A percentile compares a stretch with the other conserved stretches of the same genome.
These are phyloP conservation scores for Trachythela sp. DNA, from an alignment of 64 coral and sea anemone genomes.

Conservation along the genomic window DNA sequence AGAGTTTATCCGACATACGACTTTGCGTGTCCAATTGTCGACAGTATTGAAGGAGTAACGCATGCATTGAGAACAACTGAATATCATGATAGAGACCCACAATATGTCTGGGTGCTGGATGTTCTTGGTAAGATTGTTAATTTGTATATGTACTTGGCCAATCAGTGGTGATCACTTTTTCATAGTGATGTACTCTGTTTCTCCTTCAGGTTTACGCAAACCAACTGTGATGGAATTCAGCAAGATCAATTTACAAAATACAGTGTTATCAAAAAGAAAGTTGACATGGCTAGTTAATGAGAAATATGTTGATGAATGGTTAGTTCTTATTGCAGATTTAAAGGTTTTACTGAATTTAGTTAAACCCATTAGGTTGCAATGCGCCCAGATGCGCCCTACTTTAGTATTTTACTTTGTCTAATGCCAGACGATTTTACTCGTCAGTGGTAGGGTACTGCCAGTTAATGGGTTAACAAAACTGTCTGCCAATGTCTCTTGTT, in stretches of 20 bases:
- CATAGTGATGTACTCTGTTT: not conserved
- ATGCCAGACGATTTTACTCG: too few species aligned
- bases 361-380: too few species aligned
- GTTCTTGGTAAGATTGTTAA: conserved; percentile 55
- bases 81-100: conserved; percentile 93
- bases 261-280: conserved; percentile 96
- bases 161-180: too few species aligned
- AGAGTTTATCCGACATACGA: conserved; percentile 97
- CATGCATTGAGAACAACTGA: conserved; percentile 92
- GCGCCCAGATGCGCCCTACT: too few species aligned
- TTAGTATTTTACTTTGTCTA: too few species aligned
- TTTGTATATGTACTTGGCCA: not conserved
- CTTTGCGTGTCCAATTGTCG: conserved; percentile 97
- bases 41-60: conserved; percentile 91
- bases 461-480: too few species aligned
- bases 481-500: too few species aligned
- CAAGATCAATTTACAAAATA: conserved; percentile 77
- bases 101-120: conserved; percentile 93
- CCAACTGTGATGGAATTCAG: conserved; percentile 89
- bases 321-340: not conserved
- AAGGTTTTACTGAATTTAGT: too few species aligned
- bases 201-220: conserved; percentile 66
- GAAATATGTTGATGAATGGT: conserved; percentile 98
- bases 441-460: too few species aligned
- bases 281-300: conserved; percentile 84